phyloP scores from a whole-genome alignment of 2,113 vertebrate species.

The Acanthisitta chloris region DNA sequence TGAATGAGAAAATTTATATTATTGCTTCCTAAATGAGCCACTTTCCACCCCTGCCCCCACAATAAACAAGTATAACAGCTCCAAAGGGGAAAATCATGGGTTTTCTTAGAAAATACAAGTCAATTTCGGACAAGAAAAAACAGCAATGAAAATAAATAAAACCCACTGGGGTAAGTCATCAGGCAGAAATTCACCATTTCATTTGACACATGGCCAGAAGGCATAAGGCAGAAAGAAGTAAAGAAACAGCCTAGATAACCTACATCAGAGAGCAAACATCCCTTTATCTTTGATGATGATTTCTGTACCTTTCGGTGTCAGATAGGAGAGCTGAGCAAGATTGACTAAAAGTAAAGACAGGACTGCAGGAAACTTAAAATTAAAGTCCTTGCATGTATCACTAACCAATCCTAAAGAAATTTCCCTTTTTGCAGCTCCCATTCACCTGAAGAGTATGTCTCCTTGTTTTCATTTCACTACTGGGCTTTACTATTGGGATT shows the following conservation, averaged over 20 bases:
- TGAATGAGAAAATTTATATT: not conserved
- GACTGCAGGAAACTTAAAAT: not conserved
- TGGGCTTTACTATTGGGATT: not conserved
- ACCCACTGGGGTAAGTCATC: not conserved
- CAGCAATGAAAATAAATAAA: not conserved
- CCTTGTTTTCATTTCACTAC: not conserved
- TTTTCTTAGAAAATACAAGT: not conserved
- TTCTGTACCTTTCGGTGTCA: not conserved
- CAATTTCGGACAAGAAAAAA: not conserved
- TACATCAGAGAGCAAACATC: not conserved
- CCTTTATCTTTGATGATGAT: not conserved
- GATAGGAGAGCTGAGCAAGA: not conserved
- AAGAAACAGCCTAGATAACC: not conserved
- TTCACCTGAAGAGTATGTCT: not conserved
- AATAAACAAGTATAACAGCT: fast-evolving
- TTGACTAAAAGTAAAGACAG: not conserved
- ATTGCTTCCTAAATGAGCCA: not conserved
- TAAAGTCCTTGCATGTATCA: fast-evolving
- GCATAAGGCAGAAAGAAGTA: not conserved
- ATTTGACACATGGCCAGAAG: not conserved
- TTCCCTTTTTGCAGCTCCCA: not conserved
- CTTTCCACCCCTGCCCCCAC: not conserved
- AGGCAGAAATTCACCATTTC: not conserved
- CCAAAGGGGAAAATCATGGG: not conserved
- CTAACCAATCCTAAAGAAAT: not conserved